A percentile compares a stretch with the other conserved stretches of the same genome.
phyloP scores from a whole-genome alignment of 2,888 invertebrate genomes.

The Yponomeuta sedellus region DNA sequence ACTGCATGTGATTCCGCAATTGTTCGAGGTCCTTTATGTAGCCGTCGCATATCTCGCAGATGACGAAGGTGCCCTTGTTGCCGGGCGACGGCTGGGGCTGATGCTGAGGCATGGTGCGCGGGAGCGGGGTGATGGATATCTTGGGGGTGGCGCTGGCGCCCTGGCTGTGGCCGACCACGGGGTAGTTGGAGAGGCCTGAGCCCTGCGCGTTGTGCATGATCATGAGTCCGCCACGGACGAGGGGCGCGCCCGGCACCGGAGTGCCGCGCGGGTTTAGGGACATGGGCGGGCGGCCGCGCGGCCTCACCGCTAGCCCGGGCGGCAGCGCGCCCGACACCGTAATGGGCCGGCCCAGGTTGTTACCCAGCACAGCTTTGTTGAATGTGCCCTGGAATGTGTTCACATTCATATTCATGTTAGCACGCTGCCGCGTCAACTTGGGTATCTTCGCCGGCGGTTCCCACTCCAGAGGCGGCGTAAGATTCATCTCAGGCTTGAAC shows the following conservation, averaged over 20 bases:
- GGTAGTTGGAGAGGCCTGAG: constrained; percentile 60
- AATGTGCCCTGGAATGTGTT: constrained; percentile 66
- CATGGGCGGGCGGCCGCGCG: constrained; percentile 67
- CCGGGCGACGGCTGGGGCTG: constrained; percentile 55
- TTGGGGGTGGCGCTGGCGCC: constrained; percentile 83
- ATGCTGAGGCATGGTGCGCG: constrained; percentile 78
- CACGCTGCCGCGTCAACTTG: constrained; percentile 71
- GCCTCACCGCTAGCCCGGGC: constrained; percentile 55
- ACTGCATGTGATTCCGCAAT: constrained; percentile 96
- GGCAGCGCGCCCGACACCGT: constrained; percentile 46
- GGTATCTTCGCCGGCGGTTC: constrained; percentile 97
- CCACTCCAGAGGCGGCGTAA: constrained; percentile 93
- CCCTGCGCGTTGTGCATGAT: constrained; percentile 80
- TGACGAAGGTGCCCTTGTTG: constrained; percentile 91
- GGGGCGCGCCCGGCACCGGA: constrained; percentile 64
- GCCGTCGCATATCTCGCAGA: constrained; percentile 98
- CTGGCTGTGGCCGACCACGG: constrained; percentile 45
- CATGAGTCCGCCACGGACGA: constrained; percentile 78
- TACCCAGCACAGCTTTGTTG: constrained; percentile 68
- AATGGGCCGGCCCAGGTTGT: constrained; percentile 56
- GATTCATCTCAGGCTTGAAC: constrained; percentile 92
- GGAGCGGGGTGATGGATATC: constrained; percentile 94
- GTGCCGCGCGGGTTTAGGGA: constrained; percentile 42
- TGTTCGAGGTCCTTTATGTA: constrained; percentile 97
- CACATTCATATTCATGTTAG: constrained; percentile 56